These are phyloP conservation scores for Petrocephalus schoutedeni DNA, from an alignment of 2,797 vertebrate species.

Conservation along the genomic window DNA sequence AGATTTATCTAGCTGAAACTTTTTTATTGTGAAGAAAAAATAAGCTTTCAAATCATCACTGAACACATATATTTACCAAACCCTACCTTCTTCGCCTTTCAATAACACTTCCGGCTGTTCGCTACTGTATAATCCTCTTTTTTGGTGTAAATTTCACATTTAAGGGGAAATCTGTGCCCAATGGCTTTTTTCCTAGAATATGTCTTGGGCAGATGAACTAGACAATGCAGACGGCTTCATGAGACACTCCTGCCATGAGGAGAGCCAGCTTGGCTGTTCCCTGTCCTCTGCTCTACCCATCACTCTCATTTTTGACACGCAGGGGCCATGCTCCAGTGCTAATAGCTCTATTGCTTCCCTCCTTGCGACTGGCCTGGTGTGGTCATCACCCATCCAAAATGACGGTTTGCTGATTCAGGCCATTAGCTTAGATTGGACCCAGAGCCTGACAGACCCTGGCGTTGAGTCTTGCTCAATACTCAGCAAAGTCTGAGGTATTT, in stretches of 20 bases:
- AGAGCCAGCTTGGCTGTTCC: not conserved
- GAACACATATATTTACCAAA: not conserved
- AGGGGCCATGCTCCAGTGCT: not conserved
- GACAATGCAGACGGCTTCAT: not conserved
- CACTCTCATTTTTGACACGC: not conserved
- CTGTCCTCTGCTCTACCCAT: not conserved
- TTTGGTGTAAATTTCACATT: not conserved
- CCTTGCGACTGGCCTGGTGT: not conserved
- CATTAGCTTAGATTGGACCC: conserved; percentile 7
- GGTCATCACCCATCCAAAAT: not conserved
- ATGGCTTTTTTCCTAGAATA: too few species aligned
- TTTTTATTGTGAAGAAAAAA: not conserved
- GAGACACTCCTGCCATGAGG: too few species aligned
- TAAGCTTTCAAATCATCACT: not conserved
- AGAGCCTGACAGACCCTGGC: not conserved
- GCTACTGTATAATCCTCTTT: not conserved
- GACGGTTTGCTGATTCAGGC: not conserved
- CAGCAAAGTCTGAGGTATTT: conserved; percentile 13
- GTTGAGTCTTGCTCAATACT: conserved; percentile 2
- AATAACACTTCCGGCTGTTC: not conserved
- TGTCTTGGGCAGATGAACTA: not conserved
- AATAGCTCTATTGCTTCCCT: not conserved
- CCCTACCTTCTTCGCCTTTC: not conserved
- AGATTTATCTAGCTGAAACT: not conserved
- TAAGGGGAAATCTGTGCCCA: not conserved